Percentiles rank a stretch among this genome's conserved stretches.
phyloP scores from a whole-genome alignment of 2,797 vertebrate genomes.

The Pantherophis alleghaniensis region DNA sequence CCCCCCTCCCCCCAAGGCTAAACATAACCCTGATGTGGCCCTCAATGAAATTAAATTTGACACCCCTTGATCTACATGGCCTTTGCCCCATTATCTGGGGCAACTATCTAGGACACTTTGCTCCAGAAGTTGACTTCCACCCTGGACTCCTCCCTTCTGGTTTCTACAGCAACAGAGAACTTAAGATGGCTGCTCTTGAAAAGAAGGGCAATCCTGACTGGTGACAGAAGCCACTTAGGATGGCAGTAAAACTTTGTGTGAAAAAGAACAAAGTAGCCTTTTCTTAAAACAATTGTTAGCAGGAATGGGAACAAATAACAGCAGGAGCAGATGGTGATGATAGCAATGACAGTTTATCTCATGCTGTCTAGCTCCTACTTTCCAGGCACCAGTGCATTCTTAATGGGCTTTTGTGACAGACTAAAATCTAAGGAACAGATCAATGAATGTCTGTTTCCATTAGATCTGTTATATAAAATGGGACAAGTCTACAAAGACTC shows the following conservation, averaged over 20 bases:
- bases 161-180: neutral
- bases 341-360: neutral
- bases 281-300: neutral
- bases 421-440: neutral
- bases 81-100: neutral
- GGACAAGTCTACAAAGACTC: neutral
- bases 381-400: neutral
- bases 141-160: neutral
- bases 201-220: neutral
- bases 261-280: neutral
- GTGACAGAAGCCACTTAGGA: neutral
- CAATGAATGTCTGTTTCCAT: neutral
- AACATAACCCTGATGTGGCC: too few species aligned
- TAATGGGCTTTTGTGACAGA: neutral
- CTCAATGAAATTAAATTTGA: too few species aligned
- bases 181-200: neutral
- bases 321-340: neutral
- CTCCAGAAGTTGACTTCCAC: neutral
- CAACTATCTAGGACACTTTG: neutral
- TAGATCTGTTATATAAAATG: neutral
- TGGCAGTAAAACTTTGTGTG: neutral
- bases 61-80: neutral
- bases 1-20: too few species aligned
- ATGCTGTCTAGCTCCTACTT: neutral
- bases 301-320: neutral